These are phyloP conservation scores for Edolisoma coerulescens DNA, from an alignment of 2,113 vertebrate species.

Conservation along the genomic window DNA sequence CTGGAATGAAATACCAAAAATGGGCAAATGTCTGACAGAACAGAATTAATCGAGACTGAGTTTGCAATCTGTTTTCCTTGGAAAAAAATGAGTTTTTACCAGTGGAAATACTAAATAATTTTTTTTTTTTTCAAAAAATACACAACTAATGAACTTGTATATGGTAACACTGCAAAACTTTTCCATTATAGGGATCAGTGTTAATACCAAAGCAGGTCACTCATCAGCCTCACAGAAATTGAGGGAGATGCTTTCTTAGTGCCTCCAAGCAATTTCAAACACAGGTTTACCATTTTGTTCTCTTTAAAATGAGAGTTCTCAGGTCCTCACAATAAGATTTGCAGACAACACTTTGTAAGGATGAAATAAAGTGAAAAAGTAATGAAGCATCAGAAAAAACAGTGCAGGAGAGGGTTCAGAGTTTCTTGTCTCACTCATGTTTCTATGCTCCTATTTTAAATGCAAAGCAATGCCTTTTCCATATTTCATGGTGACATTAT, in stretches of 20 bases:
- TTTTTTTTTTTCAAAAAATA: not conserved
- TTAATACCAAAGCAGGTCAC: not conserved
- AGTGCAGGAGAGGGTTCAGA: not conserved
- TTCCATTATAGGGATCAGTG: not conserved
- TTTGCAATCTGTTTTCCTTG: constrained; percentile 60
- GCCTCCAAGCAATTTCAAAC: not conserved
- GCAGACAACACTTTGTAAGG: not conserved
- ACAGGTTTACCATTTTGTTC: not conserved
- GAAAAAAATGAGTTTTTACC: not conserved
- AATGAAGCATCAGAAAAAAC: not conserved
- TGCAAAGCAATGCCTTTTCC: not conserved
- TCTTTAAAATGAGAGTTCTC: not conserved
- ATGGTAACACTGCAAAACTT: not conserved
- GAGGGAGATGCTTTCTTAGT: not conserved
- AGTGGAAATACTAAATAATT: not conserved
- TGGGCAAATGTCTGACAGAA: constrained; percentile 49
- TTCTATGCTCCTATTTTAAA: not conserved
- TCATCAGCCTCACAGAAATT: not conserved
- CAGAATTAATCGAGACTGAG: constrained; percentile 61
- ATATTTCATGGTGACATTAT: not conserved
- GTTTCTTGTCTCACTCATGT: not conserved
- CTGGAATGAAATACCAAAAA: constrained; percentile 54
- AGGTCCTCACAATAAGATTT: not conserved
- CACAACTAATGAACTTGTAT: not conserved
- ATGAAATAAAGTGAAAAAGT: not conserved